Percentiles rank a stretch among this genome's conserved stretches.
These are phyloP conservation scores for Micropoecilia bifurca DNA, from an alignment of 2,797 vertebrate species.

Conservation along the genomic window DNA sequence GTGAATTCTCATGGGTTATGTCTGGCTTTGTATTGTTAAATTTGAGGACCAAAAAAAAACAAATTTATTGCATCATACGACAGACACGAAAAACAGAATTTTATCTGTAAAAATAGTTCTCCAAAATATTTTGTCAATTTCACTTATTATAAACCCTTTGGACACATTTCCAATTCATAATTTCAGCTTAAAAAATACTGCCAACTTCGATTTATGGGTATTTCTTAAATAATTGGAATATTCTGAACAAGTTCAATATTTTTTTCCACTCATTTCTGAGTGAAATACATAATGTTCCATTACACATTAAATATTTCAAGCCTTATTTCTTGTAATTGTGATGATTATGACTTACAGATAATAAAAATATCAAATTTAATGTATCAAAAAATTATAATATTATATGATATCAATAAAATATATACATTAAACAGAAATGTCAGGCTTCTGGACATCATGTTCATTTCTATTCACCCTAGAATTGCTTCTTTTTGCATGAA, in stretches of 20 bases:
- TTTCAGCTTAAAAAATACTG: neutral
- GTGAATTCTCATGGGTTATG: neutral
- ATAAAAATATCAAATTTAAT: neutral
- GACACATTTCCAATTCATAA: neutral
- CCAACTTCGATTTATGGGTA: neutral
- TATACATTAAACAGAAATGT: neutral
- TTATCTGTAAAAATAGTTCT: neutral
- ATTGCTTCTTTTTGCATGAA: neutral
- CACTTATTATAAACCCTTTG: neutral
- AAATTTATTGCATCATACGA: neutral
- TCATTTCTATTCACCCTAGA: neutral
- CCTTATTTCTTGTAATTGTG: neutral
- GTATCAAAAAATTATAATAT: neutral
- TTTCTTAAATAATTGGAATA: neutral
- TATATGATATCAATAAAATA: neutral
- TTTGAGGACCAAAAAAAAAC: neutral
- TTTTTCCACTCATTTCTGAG: neutral
- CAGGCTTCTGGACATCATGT: neutral
- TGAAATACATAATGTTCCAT: neutral
- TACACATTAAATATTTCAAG: neutral
- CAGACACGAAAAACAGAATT: neutral
- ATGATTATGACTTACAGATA: neutral
- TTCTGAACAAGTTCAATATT: neutral
- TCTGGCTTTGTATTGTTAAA: neutral
- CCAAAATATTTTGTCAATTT: neutral